These are phyloP conservation scores for Deroptyus accipitrinus DNA, from an alignment of 2,113 vertebrate genomes.

Conservation along the genomic window DNA sequence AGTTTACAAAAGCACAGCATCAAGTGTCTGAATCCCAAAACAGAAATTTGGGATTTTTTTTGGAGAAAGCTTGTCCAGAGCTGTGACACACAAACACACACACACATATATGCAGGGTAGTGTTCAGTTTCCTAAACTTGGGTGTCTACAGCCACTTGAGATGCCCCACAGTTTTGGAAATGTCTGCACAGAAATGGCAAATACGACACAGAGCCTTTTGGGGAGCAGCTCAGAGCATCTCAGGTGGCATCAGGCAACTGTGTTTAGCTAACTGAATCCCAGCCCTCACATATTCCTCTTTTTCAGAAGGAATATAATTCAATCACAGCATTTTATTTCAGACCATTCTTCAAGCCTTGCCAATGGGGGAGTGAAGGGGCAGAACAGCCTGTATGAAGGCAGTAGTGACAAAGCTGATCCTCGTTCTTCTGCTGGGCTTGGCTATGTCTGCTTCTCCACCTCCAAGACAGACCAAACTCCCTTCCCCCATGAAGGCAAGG, in stretches of 20 bases:
- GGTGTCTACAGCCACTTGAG: not conserved
- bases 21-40: not conserved
- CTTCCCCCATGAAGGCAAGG: not conserved
- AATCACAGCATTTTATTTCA: not conserved
- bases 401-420: not conserved
- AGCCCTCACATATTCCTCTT: not conserved
- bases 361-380: not conserved
- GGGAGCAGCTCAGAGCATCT: not conserved
- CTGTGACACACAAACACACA: not conserved
- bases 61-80: not conserved
- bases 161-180: not conserved
- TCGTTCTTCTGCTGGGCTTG: fast-evolving
- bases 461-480: not conserved
- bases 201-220: not conserved
- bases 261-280: not conserved
- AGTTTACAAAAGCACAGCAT: not conserved
- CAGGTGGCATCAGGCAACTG: not conserved
- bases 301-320: not conserved
- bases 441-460: not conserved
- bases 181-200: not conserved
- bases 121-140: not conserved
- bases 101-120: not conserved
- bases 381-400: not conserved
- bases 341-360: not conserved
- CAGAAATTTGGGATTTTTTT: not conserved